Evolutionary conservation across 2,888 invertebrate species (phyloP).

Genomic region (Synergus japonicus): DNA sequence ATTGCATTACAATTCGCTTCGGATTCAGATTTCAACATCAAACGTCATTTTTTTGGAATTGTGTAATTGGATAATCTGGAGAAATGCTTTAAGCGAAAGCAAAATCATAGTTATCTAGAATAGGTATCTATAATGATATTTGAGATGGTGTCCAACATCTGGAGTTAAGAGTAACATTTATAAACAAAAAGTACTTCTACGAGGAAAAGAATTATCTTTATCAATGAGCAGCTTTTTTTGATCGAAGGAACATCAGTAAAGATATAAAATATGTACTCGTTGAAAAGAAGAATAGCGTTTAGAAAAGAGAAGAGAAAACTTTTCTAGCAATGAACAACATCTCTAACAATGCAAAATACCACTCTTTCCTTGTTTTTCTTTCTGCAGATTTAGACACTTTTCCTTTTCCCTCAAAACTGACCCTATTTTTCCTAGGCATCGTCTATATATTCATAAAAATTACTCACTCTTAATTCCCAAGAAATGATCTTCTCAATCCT

Average conservation of each 20-base stretch:
- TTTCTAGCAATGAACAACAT: background rate
- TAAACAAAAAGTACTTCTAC: no score
- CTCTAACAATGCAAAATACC: background rate
- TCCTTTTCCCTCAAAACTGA: background rate
- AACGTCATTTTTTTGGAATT: background rate
- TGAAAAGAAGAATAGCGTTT: background rate
- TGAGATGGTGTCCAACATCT: no score
- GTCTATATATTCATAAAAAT: background rate
- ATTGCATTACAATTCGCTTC: conserved; percentile 12
- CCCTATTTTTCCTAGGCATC: background rate
- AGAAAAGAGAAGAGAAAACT: background rate
- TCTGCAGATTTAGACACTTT: background rate
- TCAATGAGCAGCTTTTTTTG: background rate
- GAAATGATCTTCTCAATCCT: background rate
- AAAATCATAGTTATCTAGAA: no score
- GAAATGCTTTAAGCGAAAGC: no score
- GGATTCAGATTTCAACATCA: background rate
- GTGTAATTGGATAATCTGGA: background rate
- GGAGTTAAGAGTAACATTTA: no score
- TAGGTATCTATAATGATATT: no score
- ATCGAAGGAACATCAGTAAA: no score
- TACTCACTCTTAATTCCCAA: background rate
- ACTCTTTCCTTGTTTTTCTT: background rate
- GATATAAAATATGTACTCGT: background rate
- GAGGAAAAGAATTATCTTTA: background rate